These are phyloP conservation scores for Minunthozetes semirufus DNA, from an alignment of 2,888 invertebrate species.

Conservation along the genomic window DNA sequence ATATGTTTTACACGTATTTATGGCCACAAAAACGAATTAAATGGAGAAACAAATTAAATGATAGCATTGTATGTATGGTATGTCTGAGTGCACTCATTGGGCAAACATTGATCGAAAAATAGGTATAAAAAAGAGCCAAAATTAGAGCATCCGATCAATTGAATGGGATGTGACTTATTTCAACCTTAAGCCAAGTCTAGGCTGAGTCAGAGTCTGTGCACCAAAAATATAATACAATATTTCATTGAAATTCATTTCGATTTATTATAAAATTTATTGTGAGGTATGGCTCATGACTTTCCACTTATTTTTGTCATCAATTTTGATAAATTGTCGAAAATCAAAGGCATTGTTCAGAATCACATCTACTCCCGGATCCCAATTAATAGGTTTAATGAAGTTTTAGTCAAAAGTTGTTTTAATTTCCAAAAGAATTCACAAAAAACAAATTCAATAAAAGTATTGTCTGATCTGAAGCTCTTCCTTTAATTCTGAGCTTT, in stretches of 20 bases:
- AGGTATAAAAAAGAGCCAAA: neutral
- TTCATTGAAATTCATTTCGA: neutral
- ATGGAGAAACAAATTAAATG: neutral
- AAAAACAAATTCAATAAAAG: too few species aligned
- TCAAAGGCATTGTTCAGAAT: too few species aligned
- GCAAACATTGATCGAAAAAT: neutral
- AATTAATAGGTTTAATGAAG: too few species aligned
- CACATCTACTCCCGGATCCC: too few species aligned
- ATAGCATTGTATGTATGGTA: neutral
- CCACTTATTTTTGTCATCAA: too few species aligned
- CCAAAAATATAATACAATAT: neutral
- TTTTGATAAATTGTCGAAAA: too few species aligned
- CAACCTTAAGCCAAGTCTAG: neutral
- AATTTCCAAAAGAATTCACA: too few species aligned
- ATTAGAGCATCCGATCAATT: conserved; percentile 23
- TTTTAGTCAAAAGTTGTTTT: too few species aligned
- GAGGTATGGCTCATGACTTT: too few species aligned
- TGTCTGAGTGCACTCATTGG: neutral
- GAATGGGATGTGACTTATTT: conserved; percentile 19
- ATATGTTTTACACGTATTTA: neutral
- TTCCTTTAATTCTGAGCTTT: too few species aligned
- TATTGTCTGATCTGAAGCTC: too few species aligned
- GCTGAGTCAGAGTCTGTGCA: neutral
- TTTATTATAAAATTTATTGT: too few species aligned
- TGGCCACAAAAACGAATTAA: neutral